Evolutionary conservation across 1,140 invertebrate genomes (phyloP).

Genomic region (Dryas iulia): DNA sequence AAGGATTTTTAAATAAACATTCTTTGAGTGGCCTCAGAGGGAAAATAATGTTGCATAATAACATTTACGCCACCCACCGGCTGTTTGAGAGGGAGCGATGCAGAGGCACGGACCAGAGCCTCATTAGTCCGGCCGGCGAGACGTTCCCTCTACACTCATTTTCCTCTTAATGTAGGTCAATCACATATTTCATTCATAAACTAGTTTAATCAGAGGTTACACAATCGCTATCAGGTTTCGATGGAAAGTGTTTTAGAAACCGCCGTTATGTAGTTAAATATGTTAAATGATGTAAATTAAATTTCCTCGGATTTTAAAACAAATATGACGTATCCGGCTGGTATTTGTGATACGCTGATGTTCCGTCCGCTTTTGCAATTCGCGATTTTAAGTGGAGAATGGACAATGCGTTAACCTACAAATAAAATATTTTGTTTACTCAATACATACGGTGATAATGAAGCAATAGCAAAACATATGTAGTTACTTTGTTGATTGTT

Average conservation of each 20-base stretch:
- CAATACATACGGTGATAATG: slow-evolving; percentile 20
- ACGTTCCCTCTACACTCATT: slow-evolving; percentile 20
- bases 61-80: slow-evolving; percentile 8
- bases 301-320: slow-evolving; percentile 21
- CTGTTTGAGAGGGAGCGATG: slow-evolving; percentile 18
- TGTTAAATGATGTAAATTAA: slow-evolving; percentile 40
- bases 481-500: not conserved
- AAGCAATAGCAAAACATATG: slow-evolving; percentile 21
- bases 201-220: slow-evolving; percentile 44
- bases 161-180: slow-evolving; percentile 34
- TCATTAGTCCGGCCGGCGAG: not conserved
- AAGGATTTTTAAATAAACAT: slow-evolving; percentile 4
- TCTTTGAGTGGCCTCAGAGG: not conserved
- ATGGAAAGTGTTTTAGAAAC: slow-evolving; percentile 46
- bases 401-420: slow-evolving; percentile 30
- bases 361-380: slow-evolving; percentile 30
- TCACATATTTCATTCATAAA: slow-evolving; percentile 49
- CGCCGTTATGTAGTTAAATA: slow-evolving; percentile 36
- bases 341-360: slow-evolving; percentile 11
- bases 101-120: slow-evolving; percentile 12
- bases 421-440: slow-evolving; percentile 30
- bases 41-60: slow-evolving; percentile 14
- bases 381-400: slow-evolving; percentile 28
- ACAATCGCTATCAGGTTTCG: slow-evolving; percentile 38
- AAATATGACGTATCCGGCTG: slow-evolving; percentile 24